These are phyloP conservation scores for Clarias platycephalus DNA, from an alignment of 2,797 vertebrate genomes.

Conservation along the genomic window DNA sequence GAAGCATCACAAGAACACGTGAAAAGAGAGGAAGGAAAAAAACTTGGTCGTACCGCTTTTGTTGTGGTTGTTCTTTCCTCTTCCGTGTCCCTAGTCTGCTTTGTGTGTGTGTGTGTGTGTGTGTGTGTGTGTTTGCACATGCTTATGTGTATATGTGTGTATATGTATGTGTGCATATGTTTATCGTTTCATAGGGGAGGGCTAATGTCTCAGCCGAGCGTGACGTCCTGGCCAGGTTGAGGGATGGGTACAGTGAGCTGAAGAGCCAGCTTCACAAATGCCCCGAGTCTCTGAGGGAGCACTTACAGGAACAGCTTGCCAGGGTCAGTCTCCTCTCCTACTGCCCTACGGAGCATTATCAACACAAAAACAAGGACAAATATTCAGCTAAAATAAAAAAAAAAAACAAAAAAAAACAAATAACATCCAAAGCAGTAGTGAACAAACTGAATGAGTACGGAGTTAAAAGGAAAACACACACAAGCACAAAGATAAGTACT, in stretches of 20 bases:
- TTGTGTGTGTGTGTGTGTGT: constrained; percentile 36
- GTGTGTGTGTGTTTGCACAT: constrained; percentile 29
- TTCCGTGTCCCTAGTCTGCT: constrained; percentile 27
- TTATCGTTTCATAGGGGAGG: constrained; percentile 89
- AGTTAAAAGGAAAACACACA: not conserved
- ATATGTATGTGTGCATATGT: constrained; percentile 60
- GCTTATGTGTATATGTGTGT: constrained; percentile 46
- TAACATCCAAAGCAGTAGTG: not conserved
- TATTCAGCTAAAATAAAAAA: not conserved
- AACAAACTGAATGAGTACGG: constrained; percentile 6
- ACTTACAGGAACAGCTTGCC: constrained; percentile 94
- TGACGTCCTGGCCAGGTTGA: constrained; percentile 92
- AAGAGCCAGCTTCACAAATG: constrained; percentile 97
- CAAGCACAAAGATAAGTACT: constrained; percentile 4
- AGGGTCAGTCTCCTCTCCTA: constrained; percentile 87
- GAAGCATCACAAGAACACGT: not conserved
- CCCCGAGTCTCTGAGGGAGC: constrained; percentile 95
- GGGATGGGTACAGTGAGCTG: constrained; percentile 91
- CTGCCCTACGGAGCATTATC: constrained; percentile 40
- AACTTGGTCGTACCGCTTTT: constrained; percentile 11
- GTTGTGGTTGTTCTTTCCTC: constrained; percentile 43
- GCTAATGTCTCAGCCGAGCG: constrained; percentile 94
- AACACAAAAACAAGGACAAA: constrained; percentile 18
- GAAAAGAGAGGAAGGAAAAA: not conserved
- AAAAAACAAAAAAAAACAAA: not conserved